These are phyloP conservation scores for Lochmaea capreae DNA, from an alignment of 2,888 invertebrate genomes.

Conservation along the genomic window DNA sequence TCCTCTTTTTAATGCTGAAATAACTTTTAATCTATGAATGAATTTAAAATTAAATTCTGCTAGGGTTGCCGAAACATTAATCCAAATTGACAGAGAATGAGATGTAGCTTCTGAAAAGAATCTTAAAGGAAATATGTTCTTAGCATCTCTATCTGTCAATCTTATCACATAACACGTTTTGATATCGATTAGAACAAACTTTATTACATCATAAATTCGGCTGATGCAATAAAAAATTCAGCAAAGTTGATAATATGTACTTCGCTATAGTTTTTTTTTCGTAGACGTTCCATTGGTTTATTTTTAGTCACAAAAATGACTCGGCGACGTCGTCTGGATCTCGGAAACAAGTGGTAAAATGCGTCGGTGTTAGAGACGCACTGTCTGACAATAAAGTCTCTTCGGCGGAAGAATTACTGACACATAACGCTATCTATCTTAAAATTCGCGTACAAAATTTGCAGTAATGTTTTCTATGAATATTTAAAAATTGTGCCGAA, in stretches of 20 bases:
- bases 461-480: too few species aligned
- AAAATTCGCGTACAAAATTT: not conserved
- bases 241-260: not conserved
- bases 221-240: not conserved
- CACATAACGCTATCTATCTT: conserved; percentile 7
- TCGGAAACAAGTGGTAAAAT: conserved; percentile 43
- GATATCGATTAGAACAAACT: too few species aligned
- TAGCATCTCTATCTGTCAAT: too few species aligned
- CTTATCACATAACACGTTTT: too few species aligned
- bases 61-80: too few species aligned
- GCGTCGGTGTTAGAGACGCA: conserved; percentile 45
- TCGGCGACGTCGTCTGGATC: conserved; percentile 26
- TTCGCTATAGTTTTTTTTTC: conserved; percentile 2
- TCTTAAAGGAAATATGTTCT: too few species aligned
- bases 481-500: too few species aligned
- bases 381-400: conserved; percentile 41
- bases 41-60: too few species aligned
- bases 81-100: too few species aligned
- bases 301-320: conserved; percentile 20
- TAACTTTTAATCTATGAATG: too few species aligned
- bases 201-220: not conserved
- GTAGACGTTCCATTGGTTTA: conserved; percentile 23
- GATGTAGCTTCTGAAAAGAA: too few species aligned
- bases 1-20: too few species aligned
- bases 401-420: conserved; percentile 22